phyloP scores from a whole-genome alignment of 2,113 vertebrate genomes.

The Otis tarda region DNA sequence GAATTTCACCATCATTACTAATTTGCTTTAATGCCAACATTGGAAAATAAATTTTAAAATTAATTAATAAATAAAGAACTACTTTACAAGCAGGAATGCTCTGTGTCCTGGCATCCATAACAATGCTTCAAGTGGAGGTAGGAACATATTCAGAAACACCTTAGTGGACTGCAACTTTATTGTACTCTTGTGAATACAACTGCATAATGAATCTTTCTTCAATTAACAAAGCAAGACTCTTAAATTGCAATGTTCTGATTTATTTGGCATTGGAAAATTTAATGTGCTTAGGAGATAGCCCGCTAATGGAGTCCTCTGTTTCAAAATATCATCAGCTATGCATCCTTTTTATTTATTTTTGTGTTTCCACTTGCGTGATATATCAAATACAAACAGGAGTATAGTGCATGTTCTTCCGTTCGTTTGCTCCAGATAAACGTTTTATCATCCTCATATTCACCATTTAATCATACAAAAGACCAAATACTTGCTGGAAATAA shows the following conservation, averaged over 20 bases:
- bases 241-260: not conserved
- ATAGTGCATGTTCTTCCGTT: not conserved
- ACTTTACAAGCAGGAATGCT: not conserved
- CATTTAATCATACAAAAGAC: not conserved
- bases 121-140: not conserved
- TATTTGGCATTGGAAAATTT: not conserved
- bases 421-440: fast-evolving
- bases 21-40: not conserved
- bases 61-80: not conserved
- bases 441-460: not conserved
- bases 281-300: not conserved
- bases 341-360: not conserved
- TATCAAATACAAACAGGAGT: not conserved
- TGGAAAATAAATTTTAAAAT: not conserved
- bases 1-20: not conserved
- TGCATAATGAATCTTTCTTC: conserved; percentile 17
- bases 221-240: not conserved
- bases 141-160: not conserved
- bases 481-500: not conserved
- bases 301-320: not conserved
- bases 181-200: not conserved
- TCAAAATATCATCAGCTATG: not conserved
- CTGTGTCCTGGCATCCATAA: not conserved
- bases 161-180: not conserved
- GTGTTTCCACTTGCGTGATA: not conserved